Evolutionary conservation across 2,113 vertebrate species (phyloP).

Genomic region (Dasypus novemcinctus): DNA sequence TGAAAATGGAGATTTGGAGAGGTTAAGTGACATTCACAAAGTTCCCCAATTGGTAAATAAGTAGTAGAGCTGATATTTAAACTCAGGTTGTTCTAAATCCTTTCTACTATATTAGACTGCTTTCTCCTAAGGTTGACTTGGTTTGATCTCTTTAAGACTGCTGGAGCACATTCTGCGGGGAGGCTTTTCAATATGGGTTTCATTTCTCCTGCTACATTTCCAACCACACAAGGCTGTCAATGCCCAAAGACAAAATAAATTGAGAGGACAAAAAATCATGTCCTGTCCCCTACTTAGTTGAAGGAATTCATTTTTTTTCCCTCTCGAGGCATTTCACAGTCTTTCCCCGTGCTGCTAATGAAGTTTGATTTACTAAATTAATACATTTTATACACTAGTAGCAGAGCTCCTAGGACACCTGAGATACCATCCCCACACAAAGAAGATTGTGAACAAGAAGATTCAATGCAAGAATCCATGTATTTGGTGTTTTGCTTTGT

Average conservation of each 20-base stretch:
- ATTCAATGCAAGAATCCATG: constrained; percentile 11
- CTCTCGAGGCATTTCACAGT: not conserved
- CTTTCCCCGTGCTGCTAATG: not conserved
- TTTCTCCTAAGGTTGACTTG: not conserved
- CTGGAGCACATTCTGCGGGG: not conserved
- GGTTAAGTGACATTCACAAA: not conserved
- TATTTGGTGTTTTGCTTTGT: constrained; percentile 5
- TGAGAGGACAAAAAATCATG: not conserved
- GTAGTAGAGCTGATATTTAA: not conserved
- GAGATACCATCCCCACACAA: constrained; percentile 26
- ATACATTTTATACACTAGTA: constrained; percentile 10
- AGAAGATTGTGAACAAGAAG: not conserved
- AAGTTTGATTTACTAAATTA: not conserved
- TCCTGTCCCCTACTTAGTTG: not conserved
- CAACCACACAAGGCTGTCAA: not conserved
- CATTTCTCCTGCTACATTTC: constrained; percentile 23
- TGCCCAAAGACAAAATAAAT: constrained; percentile 24
- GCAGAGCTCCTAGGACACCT: not conserved
- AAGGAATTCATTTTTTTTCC: not conserved
- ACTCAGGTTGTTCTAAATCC: not conserved
- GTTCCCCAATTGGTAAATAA: not conserved
- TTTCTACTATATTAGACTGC: not conserved
- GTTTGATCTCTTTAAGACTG: not conserved
- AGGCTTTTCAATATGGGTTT: constrained; percentile 43
- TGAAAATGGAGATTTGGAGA: constrained; percentile 16